These are phyloP conservation scores for Drosophila chauvacae DNA, from an alignment of 1,140 invertebrate genomes.

Conservation along the genomic window DNA sequence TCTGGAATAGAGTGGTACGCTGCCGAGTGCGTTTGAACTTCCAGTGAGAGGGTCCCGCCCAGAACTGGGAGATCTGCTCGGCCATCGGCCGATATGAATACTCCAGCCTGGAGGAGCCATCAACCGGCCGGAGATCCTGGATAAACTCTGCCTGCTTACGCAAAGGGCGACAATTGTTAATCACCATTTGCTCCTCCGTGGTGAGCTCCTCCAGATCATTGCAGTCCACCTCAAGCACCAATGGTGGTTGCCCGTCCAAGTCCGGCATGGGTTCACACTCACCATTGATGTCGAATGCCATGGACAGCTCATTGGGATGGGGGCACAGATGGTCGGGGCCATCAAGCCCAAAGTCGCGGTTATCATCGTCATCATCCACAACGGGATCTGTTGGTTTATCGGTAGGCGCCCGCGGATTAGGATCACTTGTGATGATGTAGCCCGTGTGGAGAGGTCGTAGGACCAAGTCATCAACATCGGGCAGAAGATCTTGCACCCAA, in stretches of 20 bases:
- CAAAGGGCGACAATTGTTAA: conserved; percentile 71
- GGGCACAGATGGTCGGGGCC: conserved; percentile 50
- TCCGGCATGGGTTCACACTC: conserved; percentile 77
- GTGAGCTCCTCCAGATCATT: conserved; percentile 75
- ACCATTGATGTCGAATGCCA: conserved; percentile 83
- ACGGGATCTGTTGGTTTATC: conserved; percentile 25
- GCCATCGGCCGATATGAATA: conserved; percentile 81
- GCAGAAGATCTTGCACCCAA: conserved; percentile 53
- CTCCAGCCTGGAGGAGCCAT: conserved; percentile 72
- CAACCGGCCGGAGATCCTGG: conserved; percentile 78
- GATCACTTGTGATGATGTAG: conserved; percentile 77
- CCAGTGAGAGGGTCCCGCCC: conserved; percentile 84
- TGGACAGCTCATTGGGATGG: conserved; percentile 62
- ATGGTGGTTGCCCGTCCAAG: conserved; percentile 31
- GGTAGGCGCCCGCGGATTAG: conserved; percentile 42
- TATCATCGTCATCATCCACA: conserved; percentile 31
- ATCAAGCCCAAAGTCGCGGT: conserved; percentile 25
- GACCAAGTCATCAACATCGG: conserved; percentile 39
- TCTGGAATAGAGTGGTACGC: conserved; percentile 43
- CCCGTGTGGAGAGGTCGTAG: conserved; percentile 72
- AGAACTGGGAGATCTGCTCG: conserved; percentile 83
- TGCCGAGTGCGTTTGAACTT: conserved; percentile 73
- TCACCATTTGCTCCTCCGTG: conserved; percentile 66
- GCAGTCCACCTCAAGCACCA: conserved; percentile 61
- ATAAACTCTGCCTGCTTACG: conserved; percentile 68